Evolutionary conservation across 2,797 vertebrate species (phyloP), one percentile per base, ranked within the genome.

Genomic region (Etheostoma nigrum): DNA sequence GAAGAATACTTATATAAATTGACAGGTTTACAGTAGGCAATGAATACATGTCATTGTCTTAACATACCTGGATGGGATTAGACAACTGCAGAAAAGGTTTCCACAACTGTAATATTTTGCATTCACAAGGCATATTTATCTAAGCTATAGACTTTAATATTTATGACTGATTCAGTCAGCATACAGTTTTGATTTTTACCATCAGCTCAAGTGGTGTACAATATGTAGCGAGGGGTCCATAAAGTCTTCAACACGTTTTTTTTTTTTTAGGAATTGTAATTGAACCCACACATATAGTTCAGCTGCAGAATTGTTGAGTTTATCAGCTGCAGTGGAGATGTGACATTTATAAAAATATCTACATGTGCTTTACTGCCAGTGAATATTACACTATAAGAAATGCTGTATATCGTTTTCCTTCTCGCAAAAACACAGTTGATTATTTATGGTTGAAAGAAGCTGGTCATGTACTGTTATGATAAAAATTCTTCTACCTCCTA

Each of bases 221-320:
- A 53, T 85, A 44, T 74, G 81, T 80, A 76, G 67, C 83, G 42
- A 76, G 73, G 71, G 84, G n/a, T 86, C 82, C 76, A 81, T 91
- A 82, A 91, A 90, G 45, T 83, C 75, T 79, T 92, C 87, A 87
- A 3, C 83, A 82, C 87, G 72, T 86, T 93, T 88, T 90, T 23
- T 23, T 57, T 49, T 44, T 21, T 83, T 81, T 18, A 5, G 61
- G 42, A 58, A 40, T 80, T 72, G 7, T 30, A 3, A 86, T 30
- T 65, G 58, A 79, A 72, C 79, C 71, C 60, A 63, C 13, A 5
- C 15, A 19, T 19, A 11, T 60, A 79, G 61, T 89, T 87, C 68
- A 81, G 33, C 54, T 16, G 42, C 25, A 27, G 49, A 42, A 72
- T 55, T 59, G 36, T 72, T 52, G 60, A 60, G 54, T 81, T 79